Base-by-base conservation (phyloP, 2,797 vertebrate species). In the Aviceda leuphotes region DNA sequence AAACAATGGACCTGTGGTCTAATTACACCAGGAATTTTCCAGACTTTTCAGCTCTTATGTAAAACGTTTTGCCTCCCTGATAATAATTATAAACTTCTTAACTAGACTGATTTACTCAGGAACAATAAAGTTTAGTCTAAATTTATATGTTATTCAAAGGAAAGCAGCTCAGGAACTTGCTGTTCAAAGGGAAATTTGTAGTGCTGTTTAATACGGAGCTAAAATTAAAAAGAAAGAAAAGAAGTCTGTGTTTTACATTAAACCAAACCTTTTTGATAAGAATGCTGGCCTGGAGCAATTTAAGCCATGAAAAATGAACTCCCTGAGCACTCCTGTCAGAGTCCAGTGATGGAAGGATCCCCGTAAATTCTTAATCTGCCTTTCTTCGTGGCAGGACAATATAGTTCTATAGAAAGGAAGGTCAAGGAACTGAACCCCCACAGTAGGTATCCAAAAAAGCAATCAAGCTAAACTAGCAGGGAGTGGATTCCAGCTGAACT, bases 391-490 rank as follows among this genome's bases (percentile, higher is more conserved):
- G 97, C 89, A 98, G 97, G 97, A 98, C 98, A 98, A 98, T 98
- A 96, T 98, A 98, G 95, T 95, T 93, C 97, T 96, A 97, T 98
- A 98, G 97, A 98, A 98, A 98, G 81, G 97, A 98, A 98, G 98
- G 98, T 98, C 97, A 98, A 97, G 96, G 94, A 95, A 98, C 98
- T 98, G 98, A 98, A 98, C 97, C 88, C 97, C 98, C 98, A 98
- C 99, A 98, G 99, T 98, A 98, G 98, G 98, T 98, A 98, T 98
- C 98, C 98, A 96, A 98, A 98, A 98, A 99, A 99, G 98, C 98
- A 99, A 99, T 99, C 99, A 99, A 99, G 98, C 98, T 97, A 98
- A 98, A 98, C 98, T 98, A 89, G 99, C 98, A 97, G 98, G 99
- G 98, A 98, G 97, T 97, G 96, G 98, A 98, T 98, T 99, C 98